These are phyloP conservation scores for Parnassius mnemosyne DNA, from an alignment of 2,888 invertebrate genomes.

Conservation along the genomic window DNA sequence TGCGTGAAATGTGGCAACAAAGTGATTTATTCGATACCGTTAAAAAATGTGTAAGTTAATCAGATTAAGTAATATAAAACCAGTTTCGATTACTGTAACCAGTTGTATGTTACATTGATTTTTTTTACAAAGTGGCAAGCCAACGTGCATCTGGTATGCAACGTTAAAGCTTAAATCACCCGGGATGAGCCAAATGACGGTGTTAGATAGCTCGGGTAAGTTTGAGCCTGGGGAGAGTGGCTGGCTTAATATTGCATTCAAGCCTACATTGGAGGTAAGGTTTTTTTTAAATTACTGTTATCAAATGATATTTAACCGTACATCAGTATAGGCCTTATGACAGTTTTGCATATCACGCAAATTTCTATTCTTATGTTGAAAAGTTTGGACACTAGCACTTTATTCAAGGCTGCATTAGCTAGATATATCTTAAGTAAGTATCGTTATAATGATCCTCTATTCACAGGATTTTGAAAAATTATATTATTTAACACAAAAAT, in stretches of 20 bases:
- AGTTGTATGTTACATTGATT: too few relatives aligned
- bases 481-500: too few relatives aligned
- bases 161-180: conserved; percentile 55
- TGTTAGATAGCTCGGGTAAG: conserved; percentile 65
- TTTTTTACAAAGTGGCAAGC: conserved; percentile 68
- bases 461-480: too few relatives aligned
- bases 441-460: too few relatives aligned
- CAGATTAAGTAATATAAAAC: neutral
- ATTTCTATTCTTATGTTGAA: too few relatives aligned
- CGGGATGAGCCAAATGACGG: conserved; percentile 55
- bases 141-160: conserved; percentile 79
- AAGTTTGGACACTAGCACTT: too few relatives aligned
- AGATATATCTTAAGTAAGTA: too few relatives aligned
- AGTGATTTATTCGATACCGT: conserved; percentile 70
- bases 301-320: too few relatives aligned
- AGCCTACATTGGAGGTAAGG: conserved; percentile 71
- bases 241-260: conserved; percentile 79
- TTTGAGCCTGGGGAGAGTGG: conserved; percentile 73
- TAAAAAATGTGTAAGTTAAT: conserved; percentile 80
- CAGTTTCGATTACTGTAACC: neutral
- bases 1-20: conserved; percentile 82
- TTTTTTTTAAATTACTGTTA: too few relatives aligned
- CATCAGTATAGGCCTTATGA: too few relatives aligned
- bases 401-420: too few relatives aligned
- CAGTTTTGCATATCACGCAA: too few relatives aligned